Conservation (phyloP, 2,797 vertebrate genomes). For the Periophthalmus magnuspinnatus region DNA sequence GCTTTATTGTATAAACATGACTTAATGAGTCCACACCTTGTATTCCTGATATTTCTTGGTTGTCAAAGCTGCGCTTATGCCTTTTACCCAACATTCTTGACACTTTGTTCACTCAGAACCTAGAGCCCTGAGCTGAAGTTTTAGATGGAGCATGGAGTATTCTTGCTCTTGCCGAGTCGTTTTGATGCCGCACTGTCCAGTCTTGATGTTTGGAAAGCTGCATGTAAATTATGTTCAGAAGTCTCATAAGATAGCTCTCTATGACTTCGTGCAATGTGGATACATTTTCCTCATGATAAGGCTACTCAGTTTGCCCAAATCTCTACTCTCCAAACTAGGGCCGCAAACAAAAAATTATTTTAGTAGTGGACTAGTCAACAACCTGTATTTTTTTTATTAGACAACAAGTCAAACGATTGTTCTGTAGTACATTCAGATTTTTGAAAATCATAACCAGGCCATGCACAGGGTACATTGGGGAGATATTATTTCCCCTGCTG, state of each 20-base stretch:
- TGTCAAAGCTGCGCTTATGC: conserved; percentile 20
- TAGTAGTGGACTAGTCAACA: too few species aligned
- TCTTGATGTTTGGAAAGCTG: conserved; percentile 14
- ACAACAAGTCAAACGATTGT: too few species aligned
- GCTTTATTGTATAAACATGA: conserved; percentile 52
- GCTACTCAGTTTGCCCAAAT: neutral
- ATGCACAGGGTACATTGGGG: too few species aligned
- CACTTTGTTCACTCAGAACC: conserved; percentile 13
- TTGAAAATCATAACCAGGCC: too few species aligned
- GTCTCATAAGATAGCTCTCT: neutral
- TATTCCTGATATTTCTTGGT: conserved; percentile 23
- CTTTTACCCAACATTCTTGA: conserved; percentile 32
- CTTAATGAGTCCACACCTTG: conserved; percentile 48
- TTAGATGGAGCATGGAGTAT: conserved; percentile 17
- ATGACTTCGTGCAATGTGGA: neutral
- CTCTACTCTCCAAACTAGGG: neutral
- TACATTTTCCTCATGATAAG: neutral
- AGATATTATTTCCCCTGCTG: too few species aligned
- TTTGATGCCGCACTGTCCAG: conserved; percentile 23
- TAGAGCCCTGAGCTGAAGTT: conserved; percentile 32
- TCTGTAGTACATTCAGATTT: too few species aligned
- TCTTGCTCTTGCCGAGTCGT: conserved; percentile 34
- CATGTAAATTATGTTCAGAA: conserved; percentile 2
- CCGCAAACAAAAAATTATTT: too few species aligned
- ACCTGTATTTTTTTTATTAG: too few species aligned